These are phyloP conservation scores for Apus apus DNA, from an alignment of 2,113 vertebrate species.

Conservation along the genomic window DNA sequence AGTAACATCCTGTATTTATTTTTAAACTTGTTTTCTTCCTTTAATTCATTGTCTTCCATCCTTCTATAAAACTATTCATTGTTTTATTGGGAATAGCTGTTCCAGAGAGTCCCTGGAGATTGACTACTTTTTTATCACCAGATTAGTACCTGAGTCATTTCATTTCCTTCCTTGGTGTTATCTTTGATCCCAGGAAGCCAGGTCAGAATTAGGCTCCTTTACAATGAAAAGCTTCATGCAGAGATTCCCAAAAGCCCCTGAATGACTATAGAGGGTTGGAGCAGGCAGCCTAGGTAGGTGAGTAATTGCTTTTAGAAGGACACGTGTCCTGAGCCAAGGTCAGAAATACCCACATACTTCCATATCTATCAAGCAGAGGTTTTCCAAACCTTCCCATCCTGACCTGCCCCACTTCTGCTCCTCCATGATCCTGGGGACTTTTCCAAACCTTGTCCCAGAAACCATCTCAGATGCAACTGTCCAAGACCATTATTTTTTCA, in stretches of 20 bases:
- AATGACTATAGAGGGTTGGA: not conserved
- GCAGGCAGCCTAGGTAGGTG: not conserved
- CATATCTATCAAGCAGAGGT: not conserved
- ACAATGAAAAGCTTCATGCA: not conserved
- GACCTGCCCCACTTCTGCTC: not conserved
- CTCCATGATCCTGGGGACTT: not conserved
- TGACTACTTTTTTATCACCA: not conserved
- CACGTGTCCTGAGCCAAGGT: accelerated
- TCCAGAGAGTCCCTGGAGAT: not conserved
- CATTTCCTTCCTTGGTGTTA: not conserved
- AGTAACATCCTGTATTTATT: not conserved
- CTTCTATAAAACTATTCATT: not conserved
- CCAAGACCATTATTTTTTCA: not conserved
- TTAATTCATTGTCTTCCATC: not conserved
- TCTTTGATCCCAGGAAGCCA: not conserved
- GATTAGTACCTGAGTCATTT: not conserved
- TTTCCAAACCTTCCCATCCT: not conserved
- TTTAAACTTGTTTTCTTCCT: not conserved
- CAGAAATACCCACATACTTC: not conserved
- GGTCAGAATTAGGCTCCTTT: not conserved
- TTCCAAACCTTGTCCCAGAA: not conserved
- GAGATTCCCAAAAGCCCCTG: not conserved
- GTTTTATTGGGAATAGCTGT: not conserved
- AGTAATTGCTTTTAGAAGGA: not conserved
- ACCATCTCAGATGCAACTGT: not conserved